Percentiles rank a stretch among this genome's conserved stretches.
These are phyloP conservation scores for Cantharis rustica DNA, from an alignment of 2,888 invertebrate species.

Conservation along the genomic window DNA sequence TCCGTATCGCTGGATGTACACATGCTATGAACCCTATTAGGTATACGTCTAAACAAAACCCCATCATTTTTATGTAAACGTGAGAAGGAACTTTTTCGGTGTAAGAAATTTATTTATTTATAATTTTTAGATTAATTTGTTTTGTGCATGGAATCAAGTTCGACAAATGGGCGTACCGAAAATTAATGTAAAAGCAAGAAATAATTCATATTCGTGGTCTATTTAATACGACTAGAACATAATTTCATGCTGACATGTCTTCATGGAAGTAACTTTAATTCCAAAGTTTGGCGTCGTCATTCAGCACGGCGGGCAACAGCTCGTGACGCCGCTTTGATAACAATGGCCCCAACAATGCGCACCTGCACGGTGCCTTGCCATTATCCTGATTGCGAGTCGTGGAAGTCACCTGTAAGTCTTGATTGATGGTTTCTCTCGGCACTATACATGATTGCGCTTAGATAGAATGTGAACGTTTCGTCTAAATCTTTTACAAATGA, in stretches of 20 bases:
- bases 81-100: neutral
- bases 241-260: conserved; percentile 44
- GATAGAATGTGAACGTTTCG: conserved; percentile 29
- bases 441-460: conserved; percentile 39
- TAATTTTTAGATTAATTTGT: neutral
- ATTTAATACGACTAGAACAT: conserved; percentile 45
- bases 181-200: conserved; percentile 40
- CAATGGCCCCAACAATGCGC: conserved; percentile 36
- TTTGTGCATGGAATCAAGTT: neutral
- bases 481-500: conserved; percentile 22
- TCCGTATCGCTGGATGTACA: conserved; percentile 24
- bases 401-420: conserved; percentile 40
- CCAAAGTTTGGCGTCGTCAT: conserved; percentile 36
- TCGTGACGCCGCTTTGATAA: conserved; percentile 38
- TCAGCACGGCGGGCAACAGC: conserved; percentile 36
- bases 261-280: conserved; percentile 38
- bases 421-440: conserved; percentile 39
- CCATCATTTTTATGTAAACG: neutral
- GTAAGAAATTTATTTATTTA: neutral
- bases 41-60: conserved; percentile 4
- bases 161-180: conserved; percentile 22
- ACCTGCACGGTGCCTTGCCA: conserved; percentile 40
- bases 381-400: conserved; percentile 46
- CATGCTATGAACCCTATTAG: conserved; percentile 28
- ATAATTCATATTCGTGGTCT: conserved; percentile 49